Conservation (phyloP, 2,797 vertebrate genomes). For the Muscicapa striata region DNA sequence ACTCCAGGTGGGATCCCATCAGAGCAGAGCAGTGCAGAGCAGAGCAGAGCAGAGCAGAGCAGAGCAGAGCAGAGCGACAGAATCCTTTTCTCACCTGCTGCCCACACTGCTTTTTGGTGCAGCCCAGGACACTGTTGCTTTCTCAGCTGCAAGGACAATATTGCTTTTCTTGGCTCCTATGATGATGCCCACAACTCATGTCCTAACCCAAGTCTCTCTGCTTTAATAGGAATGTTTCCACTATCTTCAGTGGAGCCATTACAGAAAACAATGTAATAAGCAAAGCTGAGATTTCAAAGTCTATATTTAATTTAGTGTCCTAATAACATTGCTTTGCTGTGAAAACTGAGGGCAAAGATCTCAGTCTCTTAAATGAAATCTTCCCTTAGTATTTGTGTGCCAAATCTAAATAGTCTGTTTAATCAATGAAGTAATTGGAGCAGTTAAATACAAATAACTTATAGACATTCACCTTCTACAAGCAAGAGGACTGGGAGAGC, state of each 20-base stretch:
- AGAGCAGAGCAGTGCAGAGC: not conserved
- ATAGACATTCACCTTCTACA: not conserved
- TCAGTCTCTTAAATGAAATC: not conserved
- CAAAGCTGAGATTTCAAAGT: not conserved
- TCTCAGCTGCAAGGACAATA: not conserved
- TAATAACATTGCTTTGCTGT: conserved; percentile 5
- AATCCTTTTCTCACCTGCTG: not conserved
- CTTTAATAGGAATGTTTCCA: not conserved
- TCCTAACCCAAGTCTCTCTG: not conserved
- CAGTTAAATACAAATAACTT: not conserved
- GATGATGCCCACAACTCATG: not conserved
- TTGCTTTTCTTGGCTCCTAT: not conserved
- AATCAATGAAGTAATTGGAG: not conserved
- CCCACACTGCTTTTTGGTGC: not conserved
- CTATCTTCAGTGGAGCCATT: not conserved
- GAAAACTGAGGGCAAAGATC: not conserved
- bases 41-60: not conserved
- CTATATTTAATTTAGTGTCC: conserved; percentile 16
- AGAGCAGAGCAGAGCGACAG: not conserved
- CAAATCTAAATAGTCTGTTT: not conserved
- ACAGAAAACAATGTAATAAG: not conserved
- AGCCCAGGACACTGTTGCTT: not conserved
- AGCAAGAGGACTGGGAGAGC: not conserved
- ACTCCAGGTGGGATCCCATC: not conserved
- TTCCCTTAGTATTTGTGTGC: not conserved